These are phyloP conservation scores for Eumacrocentrus americanus DNA, from an alignment of 2,888 invertebrate species.

Conservation along the genomic window DNA sequence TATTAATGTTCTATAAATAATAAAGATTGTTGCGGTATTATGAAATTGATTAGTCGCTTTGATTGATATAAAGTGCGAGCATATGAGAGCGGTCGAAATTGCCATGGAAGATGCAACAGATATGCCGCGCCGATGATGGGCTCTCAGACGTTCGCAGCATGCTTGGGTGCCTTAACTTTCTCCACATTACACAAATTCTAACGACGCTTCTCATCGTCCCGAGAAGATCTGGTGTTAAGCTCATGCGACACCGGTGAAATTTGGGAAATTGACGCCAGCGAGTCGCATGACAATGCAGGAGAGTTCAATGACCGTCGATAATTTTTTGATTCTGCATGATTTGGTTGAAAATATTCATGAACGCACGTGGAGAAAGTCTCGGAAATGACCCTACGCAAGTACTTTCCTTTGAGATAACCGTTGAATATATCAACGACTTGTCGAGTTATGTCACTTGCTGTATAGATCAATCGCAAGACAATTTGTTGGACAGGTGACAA, in stretches of 20 bases:
- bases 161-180: constrained; percentile 33
- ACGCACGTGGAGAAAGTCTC: constrained; percentile 15
- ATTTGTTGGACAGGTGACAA: too few species aligned
- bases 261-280: constrained; percentile 11
- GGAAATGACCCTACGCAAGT: background rate
- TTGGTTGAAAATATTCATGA: background rate
- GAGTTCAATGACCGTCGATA: constrained; percentile 2
- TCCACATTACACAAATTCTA: constrained; percentile 39
- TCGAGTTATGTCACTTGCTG: constrained; percentile 21
- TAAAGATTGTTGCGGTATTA: too few species aligned
- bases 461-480: too few species aligned
- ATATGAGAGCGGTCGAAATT: too few species aligned
- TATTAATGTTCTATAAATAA: too few species aligned
- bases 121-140: too few species aligned
- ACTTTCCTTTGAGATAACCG: constrained; percentile 21
- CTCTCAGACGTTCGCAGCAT: background rate
- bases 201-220: constrained; percentile 12
- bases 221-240: constrained; percentile 1
- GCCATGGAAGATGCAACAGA: too few species aligned
- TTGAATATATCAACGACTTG: constrained; percentile 3
- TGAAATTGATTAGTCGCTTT: too few species aligned
- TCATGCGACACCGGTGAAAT: constrained; percentile 12
- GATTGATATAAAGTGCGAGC: too few species aligned
- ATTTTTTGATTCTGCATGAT: background rate
- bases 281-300: background rate